Base-by-base conservation (phyloP, 1,140 invertebrate genomes). In the Philotrypesis tridentata region DNA sequence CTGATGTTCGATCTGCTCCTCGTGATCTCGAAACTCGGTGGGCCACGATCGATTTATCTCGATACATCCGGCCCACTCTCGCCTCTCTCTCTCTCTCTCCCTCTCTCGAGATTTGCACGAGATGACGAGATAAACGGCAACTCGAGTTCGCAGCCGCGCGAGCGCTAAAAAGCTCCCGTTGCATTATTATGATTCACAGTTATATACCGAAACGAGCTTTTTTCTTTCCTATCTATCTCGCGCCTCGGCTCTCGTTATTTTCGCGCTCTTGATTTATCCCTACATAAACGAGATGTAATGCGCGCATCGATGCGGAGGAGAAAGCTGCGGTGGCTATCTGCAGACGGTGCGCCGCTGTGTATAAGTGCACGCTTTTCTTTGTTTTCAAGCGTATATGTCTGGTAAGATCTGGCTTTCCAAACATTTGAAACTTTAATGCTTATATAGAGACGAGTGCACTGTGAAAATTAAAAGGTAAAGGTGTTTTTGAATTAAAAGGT, bases 181-280 rank as follows among this genome's bases (percentile, higher is more conserved):
- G 60, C 84, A 82, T 68, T 84, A 87, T 85, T 85, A 85, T 85
- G 83, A 87, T 87, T 87, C 83, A 86, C 86, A 84, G 86, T 87
- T 87, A 85, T 67, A 82, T 63, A 55, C 25, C 25, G 61, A 33
- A 37, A 9, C 1, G 27, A 70, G 63, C 68, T 78, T 55, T 78
- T 78, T 60, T 23, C 1, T 68, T 29, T 31, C 31, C n/a, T n/a
- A n/a, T n/a, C n/a, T n/a, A n/a, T n/a, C n/a, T n/a, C n/a, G n/a
- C n/a, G n/a, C n/a, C n/a, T n/a, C n/a, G n/a, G n/a, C n/a, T n/a
- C n/a, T n/a, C n/a, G n/a, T n/a, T n/a, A 31, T 5, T 76, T 71
- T 71, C 27, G 25, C 25, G 27, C 14, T 21, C 55, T 60, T 17
- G 55, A 37, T 37, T 37, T 37, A 37, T 37, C 3, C 9, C 3